Evolutionary conservation across 2,888 invertebrate genomes (phyloP).

Genomic region (Rutpela maculata): DNA sequence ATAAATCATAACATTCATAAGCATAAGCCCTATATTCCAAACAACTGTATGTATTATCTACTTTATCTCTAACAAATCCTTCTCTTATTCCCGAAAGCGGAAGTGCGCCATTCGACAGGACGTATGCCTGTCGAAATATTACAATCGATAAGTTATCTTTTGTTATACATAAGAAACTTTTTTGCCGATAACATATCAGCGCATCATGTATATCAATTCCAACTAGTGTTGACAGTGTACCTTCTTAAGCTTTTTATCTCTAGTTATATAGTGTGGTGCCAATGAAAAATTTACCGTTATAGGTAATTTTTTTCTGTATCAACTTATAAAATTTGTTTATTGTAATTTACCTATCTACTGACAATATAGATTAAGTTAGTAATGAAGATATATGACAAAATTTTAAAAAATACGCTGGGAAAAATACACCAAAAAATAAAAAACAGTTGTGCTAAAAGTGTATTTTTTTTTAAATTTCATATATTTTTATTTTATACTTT

Average conservation of each 20-base stretch:
- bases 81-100: constrained; percentile 21
- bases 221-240: constrained; percentile 16
- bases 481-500: too few relatives aligned
- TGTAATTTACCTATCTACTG: too few relatives aligned
- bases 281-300: not conserved
- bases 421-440: too few relatives aligned
- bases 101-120: constrained; percentile 30
- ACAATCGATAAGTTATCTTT: constrained; percentile 33
- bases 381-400: too few relatives aligned
- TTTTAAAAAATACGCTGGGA: too few relatives aligned
- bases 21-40: not conserved
- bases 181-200: constrained; percentile 25
- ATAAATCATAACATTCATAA: not conserved
- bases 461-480: too few relatives aligned
- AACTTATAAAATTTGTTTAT: too few relatives aligned
- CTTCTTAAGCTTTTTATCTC: not conserved
- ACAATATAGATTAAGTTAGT: too few relatives aligned
- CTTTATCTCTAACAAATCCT: constrained; percentile 2
- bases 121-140: constrained; percentile 30
- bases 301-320: not conserved
- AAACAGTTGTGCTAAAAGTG: too few relatives aligned
- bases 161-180: constrained; percentile 26
- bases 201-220: constrained; percentile 21
- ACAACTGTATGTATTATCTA: not conserved
- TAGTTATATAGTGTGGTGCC: not conserved